Evolutionary conservation across 1,140 invertebrate species (phyloP).

Genomic region (Cotesia vestalis): DNA sequence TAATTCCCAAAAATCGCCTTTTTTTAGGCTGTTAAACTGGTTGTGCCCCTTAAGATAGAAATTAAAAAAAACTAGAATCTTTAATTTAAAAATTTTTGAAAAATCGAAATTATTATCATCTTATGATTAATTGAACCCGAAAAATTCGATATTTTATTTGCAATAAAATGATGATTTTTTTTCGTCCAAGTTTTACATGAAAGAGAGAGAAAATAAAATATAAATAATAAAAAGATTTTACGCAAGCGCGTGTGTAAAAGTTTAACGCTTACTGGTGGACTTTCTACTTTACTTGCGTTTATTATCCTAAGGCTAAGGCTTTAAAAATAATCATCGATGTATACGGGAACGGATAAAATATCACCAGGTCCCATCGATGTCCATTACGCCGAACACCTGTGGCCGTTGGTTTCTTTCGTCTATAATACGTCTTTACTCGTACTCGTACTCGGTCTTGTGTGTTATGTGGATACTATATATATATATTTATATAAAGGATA

Average conservation of each 20-base stretch:
- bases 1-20: too few species aligned
- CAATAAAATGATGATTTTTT: background rate
- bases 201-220: conserved; percentile 9
- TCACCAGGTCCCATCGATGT: conserved; percentile 45
- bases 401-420: conserved; percentile 38
- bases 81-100: too few species aligned
- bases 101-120: too few species aligned
- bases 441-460: background rate
- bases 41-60: too few species aligned
- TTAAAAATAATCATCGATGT: conserved; percentile 29
- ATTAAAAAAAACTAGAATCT: too few species aligned
- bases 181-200: too few species aligned
- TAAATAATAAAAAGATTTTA: conserved; percentile 26
- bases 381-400: conserved; percentile 52
- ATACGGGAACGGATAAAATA: conserved; percentile 48
- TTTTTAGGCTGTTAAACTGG: too few species aligned
- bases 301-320: background rate
- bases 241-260: conserved; percentile 30
- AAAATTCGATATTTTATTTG: too few species aligned
- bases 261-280: conserved; percentile 7
- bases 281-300: conserved; percentile 34
- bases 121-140: too few species aligned
- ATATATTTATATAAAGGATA: conserved; percentile 3
- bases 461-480: conserved; percentile 6
- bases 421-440: background rate